Evolutionary conservation across 2,797 vertebrate genomes (phyloP), one percentile per base, ranked within the genome.

Genomic region (Sylvia borin): DNA sequence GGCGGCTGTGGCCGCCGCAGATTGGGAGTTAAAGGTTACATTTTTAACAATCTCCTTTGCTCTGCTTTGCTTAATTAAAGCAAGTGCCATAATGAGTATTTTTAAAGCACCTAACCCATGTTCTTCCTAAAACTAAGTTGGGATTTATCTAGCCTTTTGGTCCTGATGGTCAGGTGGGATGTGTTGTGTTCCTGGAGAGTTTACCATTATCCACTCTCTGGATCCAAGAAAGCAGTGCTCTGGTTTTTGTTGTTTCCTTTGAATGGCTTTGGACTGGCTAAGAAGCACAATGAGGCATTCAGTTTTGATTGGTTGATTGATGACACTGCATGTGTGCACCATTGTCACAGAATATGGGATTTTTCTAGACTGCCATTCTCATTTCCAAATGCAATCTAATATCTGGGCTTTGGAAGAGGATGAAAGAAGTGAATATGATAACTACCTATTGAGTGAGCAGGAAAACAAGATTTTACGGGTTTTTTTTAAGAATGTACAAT

Each of bases 251-350:
- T 95, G 76, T 93, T 84, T 64, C 57, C 62, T 92, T 73, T 85
- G 83, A 74, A 77, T 72, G 82, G 73, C 85, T 94, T 88, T 88
- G 19, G 26, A 45, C 8, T 88, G 62, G 80, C 71, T 54, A 36
- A 88, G 91, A 40, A 70, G 80, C 66, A 96, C 91, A 95, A 74
- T 42, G 67, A 87, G 77, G 91, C 77, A 82, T 96, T 96, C 77
- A 84, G 70, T 94, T 96, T 84, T 95, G 91, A 71, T 92, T 47
- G 71, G 77, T 1, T 93, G 93, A 94, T 87, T 93, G 90, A 94
- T 96, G 88, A 92, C 79, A 75, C 70, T 88, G 89, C 85, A 26
- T 93, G 66, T 86, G 51, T 90, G 42, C 42, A 31, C 66, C 55
- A 27, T n/a, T 96, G 91, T 97, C 74, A 82, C 40, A 60, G 75